Evolutionary conservation across 2,888 invertebrate genomes (phyloP).

Genomic region (Rhagium mordax): DNA sequence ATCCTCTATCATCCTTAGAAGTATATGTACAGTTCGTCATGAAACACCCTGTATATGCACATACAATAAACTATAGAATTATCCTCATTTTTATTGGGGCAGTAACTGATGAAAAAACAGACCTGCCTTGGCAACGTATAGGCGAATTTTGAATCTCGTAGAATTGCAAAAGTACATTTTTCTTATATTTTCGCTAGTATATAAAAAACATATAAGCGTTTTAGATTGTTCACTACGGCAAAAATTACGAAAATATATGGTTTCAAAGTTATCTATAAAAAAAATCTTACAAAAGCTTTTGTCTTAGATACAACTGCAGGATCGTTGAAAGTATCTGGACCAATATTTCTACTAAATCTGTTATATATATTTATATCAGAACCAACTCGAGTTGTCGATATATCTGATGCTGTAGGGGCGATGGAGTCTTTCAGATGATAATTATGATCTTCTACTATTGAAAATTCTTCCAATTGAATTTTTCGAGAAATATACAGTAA

Average conservation of each 20-base stretch:
- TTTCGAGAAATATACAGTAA: slow-evolving; percentile 54
- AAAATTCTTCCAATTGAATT: slow-evolving; percentile 51
- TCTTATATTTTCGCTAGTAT: too few relatives aligned
- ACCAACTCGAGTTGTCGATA: slow-evolving; percentile 10
- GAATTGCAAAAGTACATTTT: too few relatives aligned
- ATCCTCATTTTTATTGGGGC: too few relatives aligned
- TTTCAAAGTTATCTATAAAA: not conserved
- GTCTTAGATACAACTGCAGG: slow-evolving; percentile 48
- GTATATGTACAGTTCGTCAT: too few relatives aligned
- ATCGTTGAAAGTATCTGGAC: slow-evolving; percentile 46
- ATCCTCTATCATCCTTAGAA: too few relatives aligned
- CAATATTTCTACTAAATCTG: slow-evolving; percentile 23
- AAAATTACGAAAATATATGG: not conserved
- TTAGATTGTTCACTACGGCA: not conserved
- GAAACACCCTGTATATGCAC: too few relatives aligned
- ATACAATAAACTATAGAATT: too few relatives aligned
- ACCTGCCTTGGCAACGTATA: too few relatives aligned
- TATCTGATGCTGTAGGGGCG: slow-evolving; percentile 19
- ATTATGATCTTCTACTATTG: slow-evolving; percentile 44
- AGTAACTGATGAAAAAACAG: too few relatives aligned
- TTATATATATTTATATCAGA: slow-evolving; percentile 24
- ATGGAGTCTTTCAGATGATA: slow-evolving; percentile 42
- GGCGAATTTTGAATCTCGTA: too few relatives aligned
- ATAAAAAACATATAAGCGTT: too few relatives aligned
- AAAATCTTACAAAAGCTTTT: slow-evolving; percentile 52